Base-by-base conservation (phyloP, 2,888 invertebrate genomes). In the Drosophila algonquin region DNA sequence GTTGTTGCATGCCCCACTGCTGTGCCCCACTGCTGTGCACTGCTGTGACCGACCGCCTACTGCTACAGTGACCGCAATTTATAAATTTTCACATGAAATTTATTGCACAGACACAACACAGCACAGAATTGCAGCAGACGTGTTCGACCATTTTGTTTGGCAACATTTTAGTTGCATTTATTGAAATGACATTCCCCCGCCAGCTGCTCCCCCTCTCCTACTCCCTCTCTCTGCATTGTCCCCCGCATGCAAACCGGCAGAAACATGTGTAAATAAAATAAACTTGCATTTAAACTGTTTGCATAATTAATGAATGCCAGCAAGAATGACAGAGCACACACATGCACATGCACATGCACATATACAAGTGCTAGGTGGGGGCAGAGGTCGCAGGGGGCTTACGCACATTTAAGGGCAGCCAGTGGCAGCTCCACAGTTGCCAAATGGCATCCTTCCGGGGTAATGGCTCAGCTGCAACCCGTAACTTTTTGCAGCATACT, bases 261-360 rank as follows among this genome's bases (percentile, higher is more conserved):
- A 70, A 86, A 75, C 86, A 82, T 83, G 83, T 82, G 84, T 84
- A 84, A 87, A 87, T 84, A 81, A 84, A 83, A 81, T 84, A 84
- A 79, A 87, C 85, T 84, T 77, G 76, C 65, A 80, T 77, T 87
- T 87, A 87, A 84, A 79, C 79, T 77, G 85, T 85, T 87, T 87
- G 82, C 87, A 87, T 85, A 85, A 85, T 85, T 85, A 87, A 85
- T 87, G 82, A 85, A 79, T 79, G 85, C 72, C 77, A 76, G 73
- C 72, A 57, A 60, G 63, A 79, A 68, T 79, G 75, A 67, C 67
- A 61, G 57, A 52, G 48, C 46, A n/a, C 40, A 40, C 40, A n/a
- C 40, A 40, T 32, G 50, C 21, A 21, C 45, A 27, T 53, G 44
- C 40, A n/a, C 35, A 40, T 32, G 50, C 21, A 21, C 45, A 27